phyloP scores from a whole-genome alignment of 2,888 invertebrate species.

The Mamestra brassicae region DNA sequence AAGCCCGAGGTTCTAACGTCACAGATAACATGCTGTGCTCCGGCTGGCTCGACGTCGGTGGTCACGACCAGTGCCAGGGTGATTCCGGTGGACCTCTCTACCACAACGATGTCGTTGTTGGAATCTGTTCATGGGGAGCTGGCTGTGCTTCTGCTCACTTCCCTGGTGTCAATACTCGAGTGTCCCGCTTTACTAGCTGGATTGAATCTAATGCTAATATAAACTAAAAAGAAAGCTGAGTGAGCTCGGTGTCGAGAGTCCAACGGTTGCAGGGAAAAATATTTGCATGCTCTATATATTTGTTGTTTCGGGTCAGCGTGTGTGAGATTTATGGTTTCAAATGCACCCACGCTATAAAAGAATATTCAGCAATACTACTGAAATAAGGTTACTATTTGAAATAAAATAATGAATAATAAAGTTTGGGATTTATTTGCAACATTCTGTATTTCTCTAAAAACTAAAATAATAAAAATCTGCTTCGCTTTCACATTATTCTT shows the following conservation, averaged over 20 bases:
- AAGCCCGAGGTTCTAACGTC: slow-evolving; percentile 43
- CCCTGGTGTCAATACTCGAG: slow-evolving; percentile 74
- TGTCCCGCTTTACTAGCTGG: slow-evolving; percentile 69
- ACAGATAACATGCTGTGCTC: slow-evolving; percentile 76
- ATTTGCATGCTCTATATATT: not conserved
- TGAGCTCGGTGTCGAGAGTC: not conserved
- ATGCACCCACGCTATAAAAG: not conserved
- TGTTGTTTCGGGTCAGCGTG: not conserved
- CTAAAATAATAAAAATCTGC: not conserved
- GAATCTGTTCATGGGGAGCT: slow-evolving; percentile 71
- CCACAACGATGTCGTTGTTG: slow-evolving; percentile 71
- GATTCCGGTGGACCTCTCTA: slow-evolving; percentile 75
- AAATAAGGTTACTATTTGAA: not conserved
- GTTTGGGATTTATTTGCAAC: not conserved
- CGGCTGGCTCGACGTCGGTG: slow-evolving; percentile 72
- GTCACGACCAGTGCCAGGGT: slow-evolving; percentile 73
- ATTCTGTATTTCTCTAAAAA: not conserved
- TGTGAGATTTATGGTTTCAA: slow-evolving; percentile 1
- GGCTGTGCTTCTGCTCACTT: slow-evolving; percentile 65
- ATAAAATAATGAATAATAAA: not conserved
- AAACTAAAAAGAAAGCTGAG: slow-evolving; percentile 12
- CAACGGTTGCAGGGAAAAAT: not conserved
- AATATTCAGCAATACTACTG: not conserved
- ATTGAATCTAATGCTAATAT: slow-evolving; percentile 60
- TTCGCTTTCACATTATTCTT: not conserved